A percentile compares a stretch with the other conserved stretches of the same genome.
These are phyloP conservation scores for Drosophila azteca DNA, from an alignment of 1,140 invertebrate genomes.

Conservation along the genomic window DNA sequence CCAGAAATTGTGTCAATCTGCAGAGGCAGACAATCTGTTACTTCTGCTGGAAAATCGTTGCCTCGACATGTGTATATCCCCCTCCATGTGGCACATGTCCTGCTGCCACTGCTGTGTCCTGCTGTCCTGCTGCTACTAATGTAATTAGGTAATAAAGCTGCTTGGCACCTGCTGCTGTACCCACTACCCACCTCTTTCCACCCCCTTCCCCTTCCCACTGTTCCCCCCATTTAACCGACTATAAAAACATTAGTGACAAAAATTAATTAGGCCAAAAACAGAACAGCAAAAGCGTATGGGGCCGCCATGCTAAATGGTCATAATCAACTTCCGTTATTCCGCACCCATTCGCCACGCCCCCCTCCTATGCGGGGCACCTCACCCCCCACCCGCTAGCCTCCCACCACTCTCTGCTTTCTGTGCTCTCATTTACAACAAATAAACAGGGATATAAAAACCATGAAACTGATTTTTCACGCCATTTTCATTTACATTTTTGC, in stretches of 20 bases:
- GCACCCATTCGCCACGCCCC: slow-evolving; percentile 35
- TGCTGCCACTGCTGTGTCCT: neutral
- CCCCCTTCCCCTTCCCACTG: slow-evolving; percentile 30
- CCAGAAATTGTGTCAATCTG: neutral
- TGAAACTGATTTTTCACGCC: slow-evolving; percentile 82
- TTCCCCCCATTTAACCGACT: slow-evolving; percentile 45
- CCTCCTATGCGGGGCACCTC: neutral
- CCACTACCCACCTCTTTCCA: slow-evolving; percentile 28
- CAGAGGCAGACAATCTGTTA: neutral
- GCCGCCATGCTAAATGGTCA: slow-evolving; percentile 70
- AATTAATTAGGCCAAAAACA: slow-evolving; percentile 64
- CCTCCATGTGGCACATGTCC: neutral
- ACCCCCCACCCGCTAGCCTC: no score
- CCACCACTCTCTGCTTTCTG: neutral
- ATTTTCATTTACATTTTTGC: slow-evolving; percentile 78
- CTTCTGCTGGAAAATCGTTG: neutral
- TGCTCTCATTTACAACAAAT: slow-evolving; percentile 76
- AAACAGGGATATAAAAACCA: slow-evolving; percentile 81
- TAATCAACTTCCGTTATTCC: slow-evolving; percentile 72
- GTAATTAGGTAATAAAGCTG: slow-evolving; percentile 75
- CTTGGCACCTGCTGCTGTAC: slow-evolving; percentile 42
- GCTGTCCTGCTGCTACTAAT: slow-evolving; percentile 56
- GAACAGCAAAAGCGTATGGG: slow-evolving; percentile 32
- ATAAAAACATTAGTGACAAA: slow-evolving; percentile 67
- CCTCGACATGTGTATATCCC: no score